Evolutionary conservation across 2,113 vertebrate genomes (phyloP), one percentile per base, ranked within the genome.

Genomic region (Ameiurus melas): DNA sequence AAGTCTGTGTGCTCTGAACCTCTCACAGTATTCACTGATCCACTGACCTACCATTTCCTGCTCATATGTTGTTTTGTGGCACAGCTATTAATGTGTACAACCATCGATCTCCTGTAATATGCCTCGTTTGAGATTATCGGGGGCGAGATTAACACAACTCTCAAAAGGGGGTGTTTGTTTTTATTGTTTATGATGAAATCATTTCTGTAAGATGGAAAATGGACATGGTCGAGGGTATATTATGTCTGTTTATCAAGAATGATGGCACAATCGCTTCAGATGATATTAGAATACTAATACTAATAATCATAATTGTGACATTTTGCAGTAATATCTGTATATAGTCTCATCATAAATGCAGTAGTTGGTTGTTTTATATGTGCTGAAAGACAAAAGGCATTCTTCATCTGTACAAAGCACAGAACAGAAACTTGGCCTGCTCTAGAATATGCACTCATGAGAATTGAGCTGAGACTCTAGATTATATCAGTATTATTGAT

Each of bases 401-500:
- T 16, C 10, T 55, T 55, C 1, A 13, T 13, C 53, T 55, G 14
- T 55, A 64, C 27, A 30, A 30, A 8, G 14, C 77, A 55, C 51
- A 55, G 53, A 78, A 78, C 73, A 85, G 73, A 89, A 91, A 80
- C 71, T 87, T 89, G 85, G 88, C 87, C 87, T 58, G 55, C 4
- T 19, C 58, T 58, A 53, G n/a, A 66, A 78, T 86, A 71, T 19
- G 66, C 20, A 33, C 77, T 57, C 39, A n/a, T 27, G 64, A 84
- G 62, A 84, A 0, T 0, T 9, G 70, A 71, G 17, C 19, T 70
- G 14, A n/a, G 64, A 70, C 16, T 70, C n/a, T 0, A 70, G 66
- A 30, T 33, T 30, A 70, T 10, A 27, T 64, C n/a, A 71, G 30
- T 71, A 71, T 36, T 71, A 68, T 16, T 30, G n/a, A 68, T 68